Base-by-base conservation (phyloP, 1,140 invertebrate genomes). In the Portunus trituberculatus region DNA sequence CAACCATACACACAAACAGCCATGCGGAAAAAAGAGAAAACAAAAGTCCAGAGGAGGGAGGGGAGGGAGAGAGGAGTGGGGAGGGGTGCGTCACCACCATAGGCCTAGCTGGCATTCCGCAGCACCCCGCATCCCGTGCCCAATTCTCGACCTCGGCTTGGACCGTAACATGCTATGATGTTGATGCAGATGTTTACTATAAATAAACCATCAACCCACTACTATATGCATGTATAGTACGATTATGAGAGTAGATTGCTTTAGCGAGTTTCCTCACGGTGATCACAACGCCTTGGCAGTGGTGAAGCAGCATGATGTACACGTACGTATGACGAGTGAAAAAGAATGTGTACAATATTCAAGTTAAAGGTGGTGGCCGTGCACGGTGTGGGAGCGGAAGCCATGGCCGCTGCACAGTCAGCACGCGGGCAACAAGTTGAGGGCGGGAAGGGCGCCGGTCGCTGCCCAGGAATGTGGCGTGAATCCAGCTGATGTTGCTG, bases 361-460 rank as follows among this genome's bases (percentile, higher is more conserved):
- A 39, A 39, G 39, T 39, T 6, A 39, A 59, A 59, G 16, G 12
- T 20, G 16, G 52, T 59, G 52, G 16, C 0, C 0, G n/a, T 76
- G 67, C 20, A 76, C 1, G 67, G 67, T 20, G 67, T 76, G 67
- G 67, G 67, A 76, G 67, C 67, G 67, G 67, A 76, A 76, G 67
- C 67, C 67, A n/a, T 12, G n/a, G 67, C 67, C 67, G n/a, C 20
- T 25, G 4, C 6, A 25, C 12, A 25, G 67, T 76, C n/a, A 25
- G 67, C 67, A 76, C 6, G 67, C 67, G 67, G 67, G 67, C 67
- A 76, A 76, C 67, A n/a, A 76, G 67, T 76, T 76, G 67, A 76
- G 67, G 67, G 67, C 67, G 67, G 67, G 67, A 76, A 76, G 67
- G 67, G 67, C 67, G 16, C 67, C 67, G 67, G 67, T 8, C 67